Evolutionary conservation across 2,888 invertebrate species (phyloP).

Genomic region (Athetis lepigone): DNA sequence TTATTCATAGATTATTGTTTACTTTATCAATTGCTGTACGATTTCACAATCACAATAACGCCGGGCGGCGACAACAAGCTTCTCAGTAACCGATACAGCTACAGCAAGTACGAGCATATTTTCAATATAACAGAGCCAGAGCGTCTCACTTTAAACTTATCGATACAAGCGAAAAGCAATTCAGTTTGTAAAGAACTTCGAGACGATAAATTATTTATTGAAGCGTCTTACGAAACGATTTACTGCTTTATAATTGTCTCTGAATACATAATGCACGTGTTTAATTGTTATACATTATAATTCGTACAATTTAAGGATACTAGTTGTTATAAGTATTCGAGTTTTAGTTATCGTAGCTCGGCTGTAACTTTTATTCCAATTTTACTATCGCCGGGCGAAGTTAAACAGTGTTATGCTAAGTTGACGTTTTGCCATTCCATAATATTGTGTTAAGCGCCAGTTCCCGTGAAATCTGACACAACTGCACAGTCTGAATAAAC

Average conservation of each 20-base stretch:
- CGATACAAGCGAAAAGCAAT: slow-evolving; percentile 48
- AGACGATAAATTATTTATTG: slow-evolving; percentile 52
- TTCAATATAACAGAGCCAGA: slow-evolving; percentile 40
- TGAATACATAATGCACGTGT: slow-evolving; percentile 11
- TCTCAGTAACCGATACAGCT: slow-evolving; percentile 10
- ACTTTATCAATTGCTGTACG: slow-evolving; percentile 52
- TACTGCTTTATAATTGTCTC: slow-evolving; percentile 28
- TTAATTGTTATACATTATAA: slow-evolving; percentile 7
- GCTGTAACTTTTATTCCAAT: slow-evolving; percentile 65
- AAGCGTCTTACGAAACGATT: slow-evolving; percentile 27
- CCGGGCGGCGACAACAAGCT: slow-evolving; percentile 5
- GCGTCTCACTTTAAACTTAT: slow-evolving; percentile 51
- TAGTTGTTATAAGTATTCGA: slow-evolving; percentile 26
- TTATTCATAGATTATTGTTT: slow-evolving; percentile 60
- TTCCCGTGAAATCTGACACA: slow-evolving; percentile 82
- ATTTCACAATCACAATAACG: slow-evolving; percentile 59
- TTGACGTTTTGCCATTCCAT: slow-evolving; percentile 81
- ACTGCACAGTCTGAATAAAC: slow-evolving; percentile 82
- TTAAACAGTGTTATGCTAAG: slow-evolving; percentile 83
- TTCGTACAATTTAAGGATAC: not conserved
- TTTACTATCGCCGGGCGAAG: slow-evolving; percentile 73
- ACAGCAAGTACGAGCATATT: slow-evolving; percentile 30
- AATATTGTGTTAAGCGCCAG: slow-evolving; percentile 85
- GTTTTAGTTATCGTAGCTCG: slow-evolving; percentile 28
- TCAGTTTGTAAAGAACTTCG: slow-evolving; percentile 54